Percentiles rank a stretch among this genome's conserved stretches.
Evolutionary conservation across 2,888 invertebrate genomes (phyloP).

Genomic region (Isoperla grammatica): DNA sequence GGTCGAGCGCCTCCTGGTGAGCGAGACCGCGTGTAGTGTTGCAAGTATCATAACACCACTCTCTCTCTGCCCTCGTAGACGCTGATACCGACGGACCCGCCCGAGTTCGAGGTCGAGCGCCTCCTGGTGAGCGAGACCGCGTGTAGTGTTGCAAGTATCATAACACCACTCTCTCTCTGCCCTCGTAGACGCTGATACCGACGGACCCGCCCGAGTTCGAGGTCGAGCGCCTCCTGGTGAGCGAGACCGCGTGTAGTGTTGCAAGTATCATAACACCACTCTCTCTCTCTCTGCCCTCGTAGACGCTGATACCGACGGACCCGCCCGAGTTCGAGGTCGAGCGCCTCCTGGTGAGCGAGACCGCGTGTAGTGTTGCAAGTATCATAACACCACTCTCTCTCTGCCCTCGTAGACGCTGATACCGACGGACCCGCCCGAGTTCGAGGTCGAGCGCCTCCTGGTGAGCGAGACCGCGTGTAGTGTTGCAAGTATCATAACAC

Average conservation of each 20-base stretch:
- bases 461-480: constrained; percentile 61
- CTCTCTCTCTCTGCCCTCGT: too few relatives aligned
- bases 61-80: too few relatives aligned
- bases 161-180: too few relatives aligned
- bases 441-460: constrained; percentile 60
- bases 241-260: constrained; percentile 59
- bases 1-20: constrained; percentile 61
- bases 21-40: constrained; percentile 59
- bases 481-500: too few relatives aligned
- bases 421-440: constrained; percentile 61
- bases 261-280: too few relatives aligned
- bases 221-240: constrained; percentile 61
- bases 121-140: constrained; percentile 60
- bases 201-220: constrained; percentile 62
- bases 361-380: too few relatives aligned
- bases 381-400: too few relatives aligned
- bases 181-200: constrained; percentile 65
- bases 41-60: too few relatives aligned
- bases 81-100: constrained; percentile 60
- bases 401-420: constrained; percentile 67
- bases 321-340: constrained; percentile 66
- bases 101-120: constrained; percentile 62
- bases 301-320: constrained; percentile 63
- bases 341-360: constrained; percentile 57
- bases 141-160: too few relatives aligned